phyloP scores from a whole-genome alignment of 2,797 vertebrate species.

The Tapirus indicus region DNA sequence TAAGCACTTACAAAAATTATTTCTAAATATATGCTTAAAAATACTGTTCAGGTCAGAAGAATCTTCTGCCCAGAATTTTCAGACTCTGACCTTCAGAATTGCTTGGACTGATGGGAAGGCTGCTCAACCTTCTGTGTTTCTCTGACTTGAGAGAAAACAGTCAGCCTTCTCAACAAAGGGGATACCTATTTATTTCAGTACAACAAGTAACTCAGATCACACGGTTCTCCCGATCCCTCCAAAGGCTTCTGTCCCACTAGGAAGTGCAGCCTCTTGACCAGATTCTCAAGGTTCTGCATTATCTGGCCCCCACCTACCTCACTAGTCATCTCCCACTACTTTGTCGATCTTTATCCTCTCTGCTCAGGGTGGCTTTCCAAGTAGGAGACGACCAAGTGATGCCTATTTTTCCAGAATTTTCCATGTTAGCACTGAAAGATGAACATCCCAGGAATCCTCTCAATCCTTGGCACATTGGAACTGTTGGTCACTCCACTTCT shows the following conservation, averaged over 20 bases:
- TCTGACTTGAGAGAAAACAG: background rate
- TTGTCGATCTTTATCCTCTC: background rate
- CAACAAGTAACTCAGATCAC: background rate
- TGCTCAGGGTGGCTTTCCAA: background rate
- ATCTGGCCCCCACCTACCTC: background rate
- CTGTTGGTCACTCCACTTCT: background rate
- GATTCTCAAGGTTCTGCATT: background rate
- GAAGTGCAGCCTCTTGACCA: background rate
- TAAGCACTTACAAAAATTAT: background rate
- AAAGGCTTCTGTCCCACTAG: background rate
- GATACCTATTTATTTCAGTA: background rate
- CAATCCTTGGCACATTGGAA: background rate
- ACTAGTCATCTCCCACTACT: background rate
- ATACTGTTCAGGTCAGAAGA: background rate
- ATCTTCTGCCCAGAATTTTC: slow-evolving; percentile 1
- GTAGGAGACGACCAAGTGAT: background rate
- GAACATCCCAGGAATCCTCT: background rate
- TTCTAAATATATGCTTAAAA: slow-evolving; percentile 11
- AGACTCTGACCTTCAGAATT: background rate
- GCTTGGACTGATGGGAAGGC: background rate
- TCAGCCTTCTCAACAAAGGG: background rate
- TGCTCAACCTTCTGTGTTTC: background rate
- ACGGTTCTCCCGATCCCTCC: background rate
- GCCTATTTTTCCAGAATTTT: background rate
- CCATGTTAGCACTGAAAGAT: background rate